These are phyloP conservation scores for Elysia chlorotica DNA, from an alignment of 1,140 invertebrate species.

Conservation along the genomic window DNA sequence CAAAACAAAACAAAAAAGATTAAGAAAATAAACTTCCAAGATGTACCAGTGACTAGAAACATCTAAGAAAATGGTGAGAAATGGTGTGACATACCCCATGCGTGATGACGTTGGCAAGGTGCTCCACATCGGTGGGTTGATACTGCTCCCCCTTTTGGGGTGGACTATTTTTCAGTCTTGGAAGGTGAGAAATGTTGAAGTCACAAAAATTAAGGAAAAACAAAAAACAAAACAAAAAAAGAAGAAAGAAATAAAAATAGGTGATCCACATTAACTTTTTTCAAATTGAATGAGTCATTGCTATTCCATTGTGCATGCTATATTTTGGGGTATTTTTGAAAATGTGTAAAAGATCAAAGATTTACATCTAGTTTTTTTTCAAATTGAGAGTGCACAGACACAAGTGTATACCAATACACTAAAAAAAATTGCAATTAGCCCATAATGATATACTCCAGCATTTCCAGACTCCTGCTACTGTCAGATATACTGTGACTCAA, in stretches of 20 bases:
- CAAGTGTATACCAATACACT: background rate
- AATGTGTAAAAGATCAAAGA: background rate
- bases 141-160: constrained; percentile 72
- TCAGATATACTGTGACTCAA: too few relatives aligned
- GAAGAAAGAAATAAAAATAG: background rate
- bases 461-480: too few relatives aligned
- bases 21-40: too few relatives aligned
- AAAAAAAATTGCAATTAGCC: background rate
- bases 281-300: background rate
- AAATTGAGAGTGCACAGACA: background rate
- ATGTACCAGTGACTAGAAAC: too few relatives aligned
- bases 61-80: too few relatives aligned
- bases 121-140: constrained; percentile 79
- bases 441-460: too few relatives aligned
- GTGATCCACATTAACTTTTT: too few relatives aligned
- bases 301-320: background rate
- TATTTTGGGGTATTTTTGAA: background rate
- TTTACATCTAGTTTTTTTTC: too few relatives aligned
- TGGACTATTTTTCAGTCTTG: constrained; percentile 72
- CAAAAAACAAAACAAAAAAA: background rate
- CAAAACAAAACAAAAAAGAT: too few relatives aligned
- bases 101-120: constrained; percentile 87
- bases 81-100: too few relatives aligned
- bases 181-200: background rate
- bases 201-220: background rate